These are phyloP conservation scores for Himalopsyche japonica DNA, from an alignment of 2,888 invertebrate species.

Conservation along the genomic window DNA sequence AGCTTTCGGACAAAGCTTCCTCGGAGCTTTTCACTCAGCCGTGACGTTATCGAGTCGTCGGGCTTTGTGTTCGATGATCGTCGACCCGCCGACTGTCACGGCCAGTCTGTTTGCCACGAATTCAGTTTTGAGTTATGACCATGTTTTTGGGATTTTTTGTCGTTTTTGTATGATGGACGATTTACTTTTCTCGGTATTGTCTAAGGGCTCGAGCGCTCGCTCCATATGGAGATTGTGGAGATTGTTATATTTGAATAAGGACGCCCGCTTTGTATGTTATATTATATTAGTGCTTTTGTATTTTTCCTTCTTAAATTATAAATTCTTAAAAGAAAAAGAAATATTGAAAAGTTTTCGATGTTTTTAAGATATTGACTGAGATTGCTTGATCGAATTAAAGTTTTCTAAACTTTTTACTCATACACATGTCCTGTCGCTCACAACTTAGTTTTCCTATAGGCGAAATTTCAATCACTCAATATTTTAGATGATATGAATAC, in stretches of 20 bases:
- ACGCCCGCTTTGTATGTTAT: not conserved
- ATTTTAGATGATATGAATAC: no score
- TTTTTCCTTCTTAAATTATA: no score
- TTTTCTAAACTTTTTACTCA: no score
- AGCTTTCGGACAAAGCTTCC: not conserved
- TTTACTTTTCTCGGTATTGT: not conserved
- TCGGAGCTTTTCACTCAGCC: not conserved
- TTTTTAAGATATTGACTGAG: no score
- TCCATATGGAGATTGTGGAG: not conserved
- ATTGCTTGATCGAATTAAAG: no score
- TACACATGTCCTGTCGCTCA: no score
- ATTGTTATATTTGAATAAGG: not conserved
- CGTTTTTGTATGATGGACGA: not conserved
- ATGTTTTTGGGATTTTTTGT: slow-evolving; percentile 8
- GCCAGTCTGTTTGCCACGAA: not conserved
- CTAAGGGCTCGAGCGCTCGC: not conserved
- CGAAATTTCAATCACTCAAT: no score
- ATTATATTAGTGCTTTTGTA: no score
- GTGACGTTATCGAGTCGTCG: not conserved
- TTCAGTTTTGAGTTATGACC: slow-evolving; percentile 10
- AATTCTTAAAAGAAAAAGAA: no score
- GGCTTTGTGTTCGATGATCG: not conserved
- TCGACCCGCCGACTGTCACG: not conserved
- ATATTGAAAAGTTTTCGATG: no score
- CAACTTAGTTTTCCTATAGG: no score